phyloP scores from a whole-genome alignment of 2,797 vertebrate species.

The Sciaenops ocellatus region DNA sequence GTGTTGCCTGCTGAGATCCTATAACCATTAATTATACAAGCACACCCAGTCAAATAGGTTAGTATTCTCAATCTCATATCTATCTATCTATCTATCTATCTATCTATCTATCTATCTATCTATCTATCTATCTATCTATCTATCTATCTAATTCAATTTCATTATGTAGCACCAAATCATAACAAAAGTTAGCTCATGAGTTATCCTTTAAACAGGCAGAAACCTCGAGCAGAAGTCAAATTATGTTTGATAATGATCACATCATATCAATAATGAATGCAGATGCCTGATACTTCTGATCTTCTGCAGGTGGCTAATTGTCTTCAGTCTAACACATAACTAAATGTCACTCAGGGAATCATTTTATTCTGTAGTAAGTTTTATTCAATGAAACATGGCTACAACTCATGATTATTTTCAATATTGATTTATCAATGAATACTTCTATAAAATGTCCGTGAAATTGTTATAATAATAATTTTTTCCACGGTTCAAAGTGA shows the following conservation, averaged over 20 bases:
- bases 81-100: not conserved
- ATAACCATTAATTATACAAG: conserved; percentile 61
- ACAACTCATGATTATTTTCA: not conserved
- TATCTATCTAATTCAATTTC: not conserved
- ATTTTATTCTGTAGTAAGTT: not conserved
- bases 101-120: not conserved
- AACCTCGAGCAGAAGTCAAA: too few relatives aligned
- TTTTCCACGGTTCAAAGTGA: not conserved
- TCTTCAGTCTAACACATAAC: not conserved
- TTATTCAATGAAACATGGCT: not conserved
- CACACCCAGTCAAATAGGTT: conserved; percentile 47
- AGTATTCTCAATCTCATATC: not conserved
- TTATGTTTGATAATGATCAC: not conserved
- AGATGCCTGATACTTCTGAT: conserved; percentile 18
- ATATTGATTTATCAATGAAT: not conserved
- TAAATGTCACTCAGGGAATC: not conserved
- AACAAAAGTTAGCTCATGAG: too few relatives aligned
- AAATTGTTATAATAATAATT: not conserved
- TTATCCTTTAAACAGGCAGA: too few relatives aligned
- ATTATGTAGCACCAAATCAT: too few relatives aligned
- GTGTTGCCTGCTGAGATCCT: conserved; percentile 53
- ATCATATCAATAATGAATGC: not conserved
- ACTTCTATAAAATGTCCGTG: not conserved
- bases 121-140: not conserved
- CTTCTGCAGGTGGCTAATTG: conserved; percentile 7